Evolutionary conservation across 2,113 vertebrate genomes (phyloP).

Genomic region (Bubo bubo): DNA sequence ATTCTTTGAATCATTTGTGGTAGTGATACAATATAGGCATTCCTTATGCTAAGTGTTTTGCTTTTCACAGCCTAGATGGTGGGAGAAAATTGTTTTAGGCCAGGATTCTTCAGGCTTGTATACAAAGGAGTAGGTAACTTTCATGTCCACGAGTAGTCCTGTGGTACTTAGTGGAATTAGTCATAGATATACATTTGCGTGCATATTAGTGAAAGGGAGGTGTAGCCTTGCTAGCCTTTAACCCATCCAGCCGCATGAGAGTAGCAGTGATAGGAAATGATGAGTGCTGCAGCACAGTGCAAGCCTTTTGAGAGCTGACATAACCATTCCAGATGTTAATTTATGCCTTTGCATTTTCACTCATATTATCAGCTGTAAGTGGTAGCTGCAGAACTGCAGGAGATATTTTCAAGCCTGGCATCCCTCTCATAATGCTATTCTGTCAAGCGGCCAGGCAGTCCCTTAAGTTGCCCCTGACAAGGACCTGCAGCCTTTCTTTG

Average conservation of each 20-base stretch:
- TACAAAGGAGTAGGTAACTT: not conserved
- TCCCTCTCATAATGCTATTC: not conserved
- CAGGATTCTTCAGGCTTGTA: not conserved
- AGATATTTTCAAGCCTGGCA: not conserved
- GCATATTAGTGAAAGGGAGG: not conserved
- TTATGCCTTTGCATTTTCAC: not conserved
- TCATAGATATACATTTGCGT: not conserved
- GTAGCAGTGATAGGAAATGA: accelerated
- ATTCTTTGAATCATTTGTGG: not conserved
- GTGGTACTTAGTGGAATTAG: not conserved
- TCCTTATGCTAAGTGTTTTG: not conserved
- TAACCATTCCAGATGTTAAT: not conserved
- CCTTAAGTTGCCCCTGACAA: not conserved
- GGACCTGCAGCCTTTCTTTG: not conserved
- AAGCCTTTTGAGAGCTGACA: not conserved
- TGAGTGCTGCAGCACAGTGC: not conserved
- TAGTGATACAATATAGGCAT: not conserved
- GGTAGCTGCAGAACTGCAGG: not conserved
- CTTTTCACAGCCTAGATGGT: not conserved
- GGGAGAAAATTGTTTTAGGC: not conserved
- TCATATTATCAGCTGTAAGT: not conserved
- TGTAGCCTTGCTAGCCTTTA: not conserved
- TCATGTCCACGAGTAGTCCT: not conserved
- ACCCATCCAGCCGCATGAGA: not conserved
- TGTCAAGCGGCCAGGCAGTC: not conserved